Evolutionary conservation across 2,888 invertebrate genomes (phyloP).

Genomic region (Spicauda simplicius): DNA sequence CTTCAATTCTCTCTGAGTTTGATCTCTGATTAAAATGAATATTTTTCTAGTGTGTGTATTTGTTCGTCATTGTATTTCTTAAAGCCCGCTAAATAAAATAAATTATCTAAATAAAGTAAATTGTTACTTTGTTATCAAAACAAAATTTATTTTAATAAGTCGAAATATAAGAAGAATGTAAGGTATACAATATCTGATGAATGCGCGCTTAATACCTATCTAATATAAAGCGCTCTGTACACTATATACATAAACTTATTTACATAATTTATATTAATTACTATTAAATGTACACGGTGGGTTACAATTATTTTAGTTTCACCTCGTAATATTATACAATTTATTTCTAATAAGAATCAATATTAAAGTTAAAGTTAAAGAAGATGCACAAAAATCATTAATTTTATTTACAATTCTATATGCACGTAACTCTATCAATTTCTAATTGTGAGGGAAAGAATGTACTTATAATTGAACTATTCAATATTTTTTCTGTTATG

Average conservation of each 20-base stretch:
- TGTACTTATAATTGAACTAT: no score
- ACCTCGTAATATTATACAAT: background rate
- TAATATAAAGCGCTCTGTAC: conserved; percentile 13
- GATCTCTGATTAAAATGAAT: no score
- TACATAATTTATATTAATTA: conserved; percentile 16
- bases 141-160: no score
- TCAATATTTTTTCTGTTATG: no score
- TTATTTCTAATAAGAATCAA: background rate
- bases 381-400: background rate
- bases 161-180: background rate
- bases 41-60: no score
- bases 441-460: no score
- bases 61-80: no score
- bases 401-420: no score
- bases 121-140: background rate
- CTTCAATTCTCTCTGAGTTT: no score
- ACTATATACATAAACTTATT: conserved; percentile 30
- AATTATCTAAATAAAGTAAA: background rate
- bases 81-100: background rate
- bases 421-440: no score
- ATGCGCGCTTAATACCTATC: no score
- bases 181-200: no score
- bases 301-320: background rate
- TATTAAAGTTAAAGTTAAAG: background rate
- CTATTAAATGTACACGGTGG: background rate